A percentile compares a stretch with the other conserved stretches of the same genome.
Evolutionary conservation across 2,113 vertebrate genomes (phyloP).

Genomic region (Phalacrocorax carbo): DNA sequence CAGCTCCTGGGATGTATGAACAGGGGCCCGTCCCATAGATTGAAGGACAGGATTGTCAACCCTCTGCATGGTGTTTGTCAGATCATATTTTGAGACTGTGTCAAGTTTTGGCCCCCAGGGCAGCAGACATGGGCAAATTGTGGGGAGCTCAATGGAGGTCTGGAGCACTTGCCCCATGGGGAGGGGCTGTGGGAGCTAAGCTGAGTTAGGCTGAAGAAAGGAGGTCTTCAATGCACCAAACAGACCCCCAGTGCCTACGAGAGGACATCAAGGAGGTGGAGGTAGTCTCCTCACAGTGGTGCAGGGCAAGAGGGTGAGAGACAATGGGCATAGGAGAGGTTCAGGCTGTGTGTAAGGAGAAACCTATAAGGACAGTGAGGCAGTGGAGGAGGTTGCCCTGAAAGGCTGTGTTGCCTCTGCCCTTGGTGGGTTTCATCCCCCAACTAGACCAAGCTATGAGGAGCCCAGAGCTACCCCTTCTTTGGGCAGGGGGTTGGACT

Average conservation of each 20-base stretch:
- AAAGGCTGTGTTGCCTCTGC: neutral
- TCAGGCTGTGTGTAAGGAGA: neutral
- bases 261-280: neutral
- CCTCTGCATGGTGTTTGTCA: neutral
- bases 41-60: neutral
- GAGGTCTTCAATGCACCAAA: neutral
- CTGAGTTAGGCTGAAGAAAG: neutral
- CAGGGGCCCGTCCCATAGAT: rapidly evolving
- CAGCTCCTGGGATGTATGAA: neutral
- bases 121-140: neutral
- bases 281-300: neutral
- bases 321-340: neutral
- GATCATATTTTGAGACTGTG: neutral
- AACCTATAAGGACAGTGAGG: rapidly evolving
- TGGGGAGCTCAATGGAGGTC: neutral
- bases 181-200: neutral
- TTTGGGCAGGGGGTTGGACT: neutral
- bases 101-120: neutral
- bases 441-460: neutral
- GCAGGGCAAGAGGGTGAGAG: neutral
- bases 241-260: neutral
- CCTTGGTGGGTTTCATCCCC: neutral
- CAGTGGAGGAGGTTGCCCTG: neutral
- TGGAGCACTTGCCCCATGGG: neutral
- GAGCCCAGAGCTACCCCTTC: neutral